Evolutionary conservation across 2,888 invertebrate species (phyloP).

Genomic region (Disparrhopalites patrizii): DNA sequence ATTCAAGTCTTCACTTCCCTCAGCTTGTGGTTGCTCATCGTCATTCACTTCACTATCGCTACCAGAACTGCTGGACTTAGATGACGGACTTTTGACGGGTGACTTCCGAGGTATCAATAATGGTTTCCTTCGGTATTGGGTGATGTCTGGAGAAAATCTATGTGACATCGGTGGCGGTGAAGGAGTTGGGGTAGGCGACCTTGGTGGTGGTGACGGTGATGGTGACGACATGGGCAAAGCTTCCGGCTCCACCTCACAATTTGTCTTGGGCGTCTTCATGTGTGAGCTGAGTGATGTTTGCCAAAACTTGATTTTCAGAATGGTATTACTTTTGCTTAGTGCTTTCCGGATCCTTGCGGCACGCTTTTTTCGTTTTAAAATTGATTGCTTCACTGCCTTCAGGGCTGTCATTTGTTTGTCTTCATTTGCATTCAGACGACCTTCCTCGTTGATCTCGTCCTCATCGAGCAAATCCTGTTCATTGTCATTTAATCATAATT

Average conservation of each 20-base stretch:
- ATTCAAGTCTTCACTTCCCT: neutral
- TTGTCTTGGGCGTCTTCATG: neutral
- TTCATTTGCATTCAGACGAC: too few relatives aligned
- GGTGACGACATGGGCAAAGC: neutral
- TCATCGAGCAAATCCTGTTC: too few relatives aligned
- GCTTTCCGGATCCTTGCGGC: constrained; percentile 7
- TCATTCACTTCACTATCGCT: constrained; percentile 15
- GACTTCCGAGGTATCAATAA: neutral
- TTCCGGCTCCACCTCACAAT: neutral
- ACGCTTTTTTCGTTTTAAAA: constrained; percentile 1
- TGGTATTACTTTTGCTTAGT: constrained; percentile 9
- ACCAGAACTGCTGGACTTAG: neutral
- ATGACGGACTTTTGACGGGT: neutral
- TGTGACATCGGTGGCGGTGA: neutral
- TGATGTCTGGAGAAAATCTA: constrained; percentile 21
- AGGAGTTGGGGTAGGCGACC: neutral
- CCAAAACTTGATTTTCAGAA: constrained; percentile 21
- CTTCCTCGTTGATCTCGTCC: too few relatives aligned
- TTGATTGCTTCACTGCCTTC: constrained; percentile 4
- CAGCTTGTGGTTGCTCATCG: neutral
- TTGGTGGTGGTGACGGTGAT: neutral
- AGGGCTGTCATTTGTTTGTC: neutral
- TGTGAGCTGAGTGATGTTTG: neutral
- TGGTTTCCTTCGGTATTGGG: constrained; percentile 8
- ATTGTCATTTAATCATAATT: too few relatives aligned